Conservation (phyloP, 2,113 vertebrate species). For the Austrofundulus limnaeus region DNA sequence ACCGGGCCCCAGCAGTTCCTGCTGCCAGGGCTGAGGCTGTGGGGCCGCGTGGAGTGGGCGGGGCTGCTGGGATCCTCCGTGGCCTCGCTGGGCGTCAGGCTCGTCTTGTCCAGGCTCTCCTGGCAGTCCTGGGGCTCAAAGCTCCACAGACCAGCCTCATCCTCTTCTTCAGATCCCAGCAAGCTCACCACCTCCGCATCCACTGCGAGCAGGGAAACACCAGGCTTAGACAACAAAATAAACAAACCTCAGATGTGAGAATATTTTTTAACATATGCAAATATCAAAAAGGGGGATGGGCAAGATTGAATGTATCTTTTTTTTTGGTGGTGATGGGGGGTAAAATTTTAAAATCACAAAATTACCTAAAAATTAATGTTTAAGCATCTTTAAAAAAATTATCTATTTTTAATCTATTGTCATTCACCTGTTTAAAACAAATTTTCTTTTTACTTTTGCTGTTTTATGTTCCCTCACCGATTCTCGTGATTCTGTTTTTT, state of each 20-base stretch:
- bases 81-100: conserved; percentile 77
- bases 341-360: too few relatives aligned
- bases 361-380: too few relatives aligned
- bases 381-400: too few relatives aligned
- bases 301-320: neutral
- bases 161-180: conserved; percentile 79
- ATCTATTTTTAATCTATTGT: too few relatives aligned
- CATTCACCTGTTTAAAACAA: too few relatives aligned
- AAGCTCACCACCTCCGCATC: conserved; percentile 68
- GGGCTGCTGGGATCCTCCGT: conserved; percentile 76
- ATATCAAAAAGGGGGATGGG: too few relatives aligned
- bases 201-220: conserved; percentile 43
- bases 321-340: too few relatives aligned
- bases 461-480: too few relatives aligned
- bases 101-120: conserved; percentile 76
- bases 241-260: neutral
- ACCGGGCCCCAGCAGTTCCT: conserved; percentile 66
- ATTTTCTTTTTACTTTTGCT: too few relatives aligned
- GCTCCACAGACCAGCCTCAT: conserved; percentile 77
- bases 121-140: conserved; percentile 74
- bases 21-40: conserved; percentile 68
- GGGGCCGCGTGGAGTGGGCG: conserved; percentile 35
- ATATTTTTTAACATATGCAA: neutral
- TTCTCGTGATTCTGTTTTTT: too few relatives aligned
- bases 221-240: too few relatives aligned